Evolutionary conservation across 2,888 invertebrate genomes (phyloP).

Genomic region (Philereme vetulata): DNA sequence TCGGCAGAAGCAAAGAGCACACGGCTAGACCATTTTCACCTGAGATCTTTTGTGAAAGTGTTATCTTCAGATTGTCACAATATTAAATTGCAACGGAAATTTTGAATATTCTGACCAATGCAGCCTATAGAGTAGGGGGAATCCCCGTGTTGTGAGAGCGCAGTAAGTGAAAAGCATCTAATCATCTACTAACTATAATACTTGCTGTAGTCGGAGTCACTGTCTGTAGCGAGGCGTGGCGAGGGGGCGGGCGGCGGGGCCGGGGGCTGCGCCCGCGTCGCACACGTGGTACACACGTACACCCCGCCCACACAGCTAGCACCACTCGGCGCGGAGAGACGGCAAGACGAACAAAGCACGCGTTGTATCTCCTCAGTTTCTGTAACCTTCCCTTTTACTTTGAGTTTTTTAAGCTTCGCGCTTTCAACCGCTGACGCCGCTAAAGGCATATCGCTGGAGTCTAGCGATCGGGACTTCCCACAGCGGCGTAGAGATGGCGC

Average conservation of each 20-base stretch:
- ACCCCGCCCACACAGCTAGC: constrained; percentile 44
- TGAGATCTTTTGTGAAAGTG: not conserved
- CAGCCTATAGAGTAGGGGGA: not conserved
- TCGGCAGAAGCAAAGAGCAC: not conserved
- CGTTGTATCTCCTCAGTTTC: constrained; percentile 40
- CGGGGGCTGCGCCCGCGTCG: constrained; percentile 38
- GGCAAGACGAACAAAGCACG: constrained; percentile 57
- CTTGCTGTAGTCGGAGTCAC: constrained; percentile 82
- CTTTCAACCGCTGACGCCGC: constrained; percentile 68
- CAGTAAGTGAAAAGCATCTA: constrained; percentile 71
- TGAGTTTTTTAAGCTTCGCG: constrained; percentile 24
- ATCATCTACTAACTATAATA: constrained; percentile 81
- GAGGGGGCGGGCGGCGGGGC: constrained; percentile 39
- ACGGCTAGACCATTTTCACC: constrained; percentile 29
- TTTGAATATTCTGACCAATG: not conserved
- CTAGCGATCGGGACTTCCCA: constrained; percentile 92
- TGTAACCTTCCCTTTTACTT: constrained; percentile 33
- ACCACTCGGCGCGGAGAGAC: constrained; percentile 51
- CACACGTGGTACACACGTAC: constrained; percentile 54
- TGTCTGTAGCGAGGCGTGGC: constrained; percentile 54
- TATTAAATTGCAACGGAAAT: not conserved
- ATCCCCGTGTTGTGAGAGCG: constrained; percentile 23
- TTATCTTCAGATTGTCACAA: not conserved
- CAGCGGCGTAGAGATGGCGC: constrained; percentile 86
- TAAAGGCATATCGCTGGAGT: constrained; percentile 91